Base-by-base conservation (phyloP, 2,888 invertebrate species). In the Adelphocoris suturalis region DNA sequence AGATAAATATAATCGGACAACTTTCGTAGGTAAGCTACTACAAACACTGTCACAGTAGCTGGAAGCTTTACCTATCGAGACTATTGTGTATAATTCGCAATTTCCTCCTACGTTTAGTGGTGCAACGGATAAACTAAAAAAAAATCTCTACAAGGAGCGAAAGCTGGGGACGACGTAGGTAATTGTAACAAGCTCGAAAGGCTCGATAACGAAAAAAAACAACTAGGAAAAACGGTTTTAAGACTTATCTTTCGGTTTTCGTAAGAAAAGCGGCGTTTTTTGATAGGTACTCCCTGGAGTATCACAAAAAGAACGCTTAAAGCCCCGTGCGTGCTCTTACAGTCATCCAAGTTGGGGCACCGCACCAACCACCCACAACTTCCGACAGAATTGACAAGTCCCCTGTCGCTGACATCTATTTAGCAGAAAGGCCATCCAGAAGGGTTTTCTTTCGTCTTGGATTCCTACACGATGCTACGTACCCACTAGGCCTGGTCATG, bases 331-430 rank as follows among this genome's bases (percentile, higher is more conserved):
- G 68, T 68, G 68, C 68, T 68, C 68, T 68, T 68, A 9, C 68
- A 23, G 23, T 68, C 68, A 68, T 68, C 68, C 68, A 68, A 68
- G 23, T 68, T 23, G 61, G 19, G 61, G 61, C 19, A 61, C 7
- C n/a, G n/a, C n/a, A n/a, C n/a, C 52, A 52, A 27, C 68, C 68
- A 68, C 68, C 68, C 23, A 68, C 68, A 23, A 68, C 68, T 68
- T 68, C 68, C 68, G 68, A 68, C 68, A 68, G 68, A 68, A 68
- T 68, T 68, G 68, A 68, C 68, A 68, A 68, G 68, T 68, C 68
- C 68, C 68, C 68, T 27, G 19, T 68, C 68, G 68, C 23, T 23
- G 68, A 68, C 68, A 68, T 68, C 68, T 68, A 19, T 68, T 23
- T 5, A 68, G 9, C 68, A 68, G 19, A 68, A 68, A 23, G 23